Percentiles rank a stretch among this genome's conserved stretches.
These are phyloP conservation scores for Struthidea cinerea DNA, from an alignment of 2,113 vertebrate genomes.

Conservation along the genomic window DNA sequence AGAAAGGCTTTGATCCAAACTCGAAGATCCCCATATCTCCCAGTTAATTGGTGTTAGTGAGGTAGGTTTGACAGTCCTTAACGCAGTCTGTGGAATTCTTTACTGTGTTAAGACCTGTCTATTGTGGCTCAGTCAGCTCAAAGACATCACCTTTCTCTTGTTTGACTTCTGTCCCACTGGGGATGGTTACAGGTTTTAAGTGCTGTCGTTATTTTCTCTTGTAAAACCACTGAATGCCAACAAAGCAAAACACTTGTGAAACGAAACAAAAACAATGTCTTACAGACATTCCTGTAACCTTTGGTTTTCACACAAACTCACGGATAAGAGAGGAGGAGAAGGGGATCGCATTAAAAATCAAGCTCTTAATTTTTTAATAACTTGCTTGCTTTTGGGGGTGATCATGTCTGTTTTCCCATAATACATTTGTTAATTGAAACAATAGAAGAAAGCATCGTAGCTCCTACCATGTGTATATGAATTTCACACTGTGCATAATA, in stretches of 20 bases:
- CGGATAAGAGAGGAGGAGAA: neutral
- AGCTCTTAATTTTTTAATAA: neutral
- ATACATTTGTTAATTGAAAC: neutral
- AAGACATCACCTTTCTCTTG: slow-evolving; percentile 37
- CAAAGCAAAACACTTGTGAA: neutral
- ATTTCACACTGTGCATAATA: neutral
- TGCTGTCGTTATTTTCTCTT: slow-evolving; percentile 55
- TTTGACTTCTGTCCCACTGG: slow-evolving; percentile 22
- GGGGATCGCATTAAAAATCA: neutral
- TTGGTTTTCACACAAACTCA: neutral
- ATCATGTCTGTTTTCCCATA: neutral
- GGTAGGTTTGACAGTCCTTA: slow-evolving; percentile 47
- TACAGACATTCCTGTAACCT: neutral
- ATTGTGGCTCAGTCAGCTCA: slow-evolving; percentile 19
- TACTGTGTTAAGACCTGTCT: slow-evolving; percentile 28
- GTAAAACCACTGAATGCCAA: slow-evolving; percentile 46
- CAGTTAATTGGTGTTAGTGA: slow-evolving; percentile 59
- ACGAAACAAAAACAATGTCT: slow-evolving; percentile 10
- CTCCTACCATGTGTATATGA: neutral
- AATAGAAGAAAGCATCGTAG: neutral
- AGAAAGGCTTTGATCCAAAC: slow-evolving; percentile 53
- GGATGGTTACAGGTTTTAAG: slow-evolving; percentile 33
- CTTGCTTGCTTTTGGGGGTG: neutral
- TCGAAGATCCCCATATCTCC: slow-evolving; percentile 27
- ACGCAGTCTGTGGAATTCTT: slow-evolving; percentile 18